Base-by-base conservation (phyloP, 2,888 invertebrate genomes). In the Camptogramma bilineatum region DNA sequence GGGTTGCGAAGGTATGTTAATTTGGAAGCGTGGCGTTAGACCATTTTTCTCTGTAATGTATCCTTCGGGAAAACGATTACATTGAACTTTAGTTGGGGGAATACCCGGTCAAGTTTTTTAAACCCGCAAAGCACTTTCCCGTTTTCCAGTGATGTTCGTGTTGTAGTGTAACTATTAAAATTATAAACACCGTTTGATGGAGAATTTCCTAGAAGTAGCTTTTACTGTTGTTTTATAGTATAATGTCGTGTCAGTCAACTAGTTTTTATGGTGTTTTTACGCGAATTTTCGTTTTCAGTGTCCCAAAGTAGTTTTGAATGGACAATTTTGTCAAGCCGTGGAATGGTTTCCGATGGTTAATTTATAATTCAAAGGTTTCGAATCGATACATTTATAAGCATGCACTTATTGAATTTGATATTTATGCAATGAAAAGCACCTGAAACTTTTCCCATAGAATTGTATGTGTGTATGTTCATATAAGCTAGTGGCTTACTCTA, bases 81-180 rank as follows among this genome's bases (percentile, higher is more conserved):
- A 17, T 47, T 34, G 39, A 54, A 44, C 42, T 50, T 28, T 19
- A 17, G 21, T 56, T 47, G 31, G 56, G 60, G 61, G 52, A 53
- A 52, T 52, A 21, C 62, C 51, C 52, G 51, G 19, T 42, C 52
- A 50, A 21, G 19, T 44, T 56, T 55, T 55, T 60, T 42, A 44
- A 16, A 44, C 24, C 5, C 13, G 39, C 39, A 52, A 47, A 18
- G n/a, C 16, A 42, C 4, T 1, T 10, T n/a, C n/a, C n/a, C 21
- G 34, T 56, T 57, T 63, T 57, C 63, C 57, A 53, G 57, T 5
- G 31, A 63, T 19, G 53, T 63, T 63, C 63, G 63, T 63, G 63
- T 52, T 17, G 47, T 21, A 52, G 46, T 34, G 47, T 59, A 47
- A 52, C 51, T 47, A 55, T 52, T 59, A 62, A 28, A 46, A 10